Evolutionary conservation across 1,140 invertebrate species (phyloP).

Genomic region (Tetramorium simillimum): DNA sequence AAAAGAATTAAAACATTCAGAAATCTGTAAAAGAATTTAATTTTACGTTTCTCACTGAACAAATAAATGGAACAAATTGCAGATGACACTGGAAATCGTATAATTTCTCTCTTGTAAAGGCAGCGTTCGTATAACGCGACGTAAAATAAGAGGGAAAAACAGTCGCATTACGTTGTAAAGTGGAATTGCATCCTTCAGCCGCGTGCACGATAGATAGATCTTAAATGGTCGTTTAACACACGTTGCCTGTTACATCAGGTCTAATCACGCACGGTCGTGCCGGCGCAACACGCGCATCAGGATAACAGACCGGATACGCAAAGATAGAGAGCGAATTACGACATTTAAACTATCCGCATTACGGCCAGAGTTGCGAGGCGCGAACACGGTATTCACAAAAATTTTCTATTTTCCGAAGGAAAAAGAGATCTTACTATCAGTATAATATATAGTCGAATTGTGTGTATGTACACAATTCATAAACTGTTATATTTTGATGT

Average conservation of each 20-base stretch:
- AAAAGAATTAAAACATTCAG: too few relatives aligned
- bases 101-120: neutral
- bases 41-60: neutral
- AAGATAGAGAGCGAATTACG: slow-evolving; percentile 70
- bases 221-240: slow-evolving; percentile 71
- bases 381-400: slow-evolving; percentile 15
- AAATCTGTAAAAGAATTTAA: neutral
- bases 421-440: neutral
- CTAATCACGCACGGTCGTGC: slow-evolving; percentile 50
- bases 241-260: slow-evolving; percentile 65
- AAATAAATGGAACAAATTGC: neutral
- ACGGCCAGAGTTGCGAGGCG: slow-evolving; percentile 37
- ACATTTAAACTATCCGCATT: slow-evolving; percentile 70
- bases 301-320: slow-evolving; percentile 64
- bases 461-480: neutral
- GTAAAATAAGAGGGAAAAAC: slow-evolving; percentile 20
- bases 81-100: neutral
- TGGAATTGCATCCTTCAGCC: slow-evolving; percentile 62
- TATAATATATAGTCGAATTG: too few relatives aligned
- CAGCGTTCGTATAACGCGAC: neutral
- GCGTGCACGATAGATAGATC: slow-evolving; percentile 61
- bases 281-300: slow-evolving; percentile 60
- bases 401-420: slow-evolving; percentile 42
- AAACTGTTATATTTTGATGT: neutral
- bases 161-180: slow-evolving; percentile 56